Percentiles rank a stretch among this genome's conserved stretches.
Conservation (phyloP, 2,888 invertebrate genomes). For the Hoplodrina ambigua region DNA sequence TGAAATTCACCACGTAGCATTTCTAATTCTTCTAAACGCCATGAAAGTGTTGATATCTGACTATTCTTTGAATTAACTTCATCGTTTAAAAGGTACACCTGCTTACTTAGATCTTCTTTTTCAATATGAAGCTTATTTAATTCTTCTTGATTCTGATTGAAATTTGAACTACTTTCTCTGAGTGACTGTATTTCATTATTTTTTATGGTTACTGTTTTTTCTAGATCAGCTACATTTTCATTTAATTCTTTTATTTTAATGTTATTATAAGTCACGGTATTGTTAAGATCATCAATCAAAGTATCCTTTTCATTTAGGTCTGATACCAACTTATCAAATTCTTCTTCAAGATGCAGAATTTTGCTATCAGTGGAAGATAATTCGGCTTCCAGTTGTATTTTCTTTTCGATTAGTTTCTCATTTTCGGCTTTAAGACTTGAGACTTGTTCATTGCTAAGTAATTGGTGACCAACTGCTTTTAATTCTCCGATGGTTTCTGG, state of each 20-base stretch:
- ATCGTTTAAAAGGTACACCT: conserved; percentile 73
- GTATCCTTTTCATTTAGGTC: conserved; percentile 84
- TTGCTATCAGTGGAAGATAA: conserved; percentile 77
- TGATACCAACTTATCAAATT: conserved; percentile 78
- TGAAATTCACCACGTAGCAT: conserved; percentile 67
- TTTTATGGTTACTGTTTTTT: conserved; percentile 72
- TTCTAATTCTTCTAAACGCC: conserved; percentile 70
- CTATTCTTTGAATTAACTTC: conserved; percentile 74
- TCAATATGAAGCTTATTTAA: conserved; percentile 72
- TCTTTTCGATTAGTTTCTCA: conserved; percentile 70
- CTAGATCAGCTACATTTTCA: conserved; percentile 72
- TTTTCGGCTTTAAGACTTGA: conserved; percentile 75
- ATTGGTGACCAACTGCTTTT: conserved; percentile 68
- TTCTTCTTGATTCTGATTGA: conserved; percentile 73
- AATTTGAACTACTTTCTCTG: conserved; percentile 64
- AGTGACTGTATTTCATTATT: conserved; percentile 77
- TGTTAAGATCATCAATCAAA: conserved; percentile 78
- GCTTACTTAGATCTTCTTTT: conserved; percentile 76
- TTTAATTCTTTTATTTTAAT: conserved; percentile 66
- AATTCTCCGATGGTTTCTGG: conserved; percentile 69
- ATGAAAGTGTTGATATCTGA: conserved; percentile 72
- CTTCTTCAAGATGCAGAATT: conserved; percentile 81
- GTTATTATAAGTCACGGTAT: conserved; percentile 72
- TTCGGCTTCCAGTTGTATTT: conserved; percentile 76
- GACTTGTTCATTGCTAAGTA: conserved; percentile 69